Evolutionary conservation across 30 jellyfish, hydroid and myxozoan species (phyloP).

Genomic region (Rhopilema esculentum): DNA sequence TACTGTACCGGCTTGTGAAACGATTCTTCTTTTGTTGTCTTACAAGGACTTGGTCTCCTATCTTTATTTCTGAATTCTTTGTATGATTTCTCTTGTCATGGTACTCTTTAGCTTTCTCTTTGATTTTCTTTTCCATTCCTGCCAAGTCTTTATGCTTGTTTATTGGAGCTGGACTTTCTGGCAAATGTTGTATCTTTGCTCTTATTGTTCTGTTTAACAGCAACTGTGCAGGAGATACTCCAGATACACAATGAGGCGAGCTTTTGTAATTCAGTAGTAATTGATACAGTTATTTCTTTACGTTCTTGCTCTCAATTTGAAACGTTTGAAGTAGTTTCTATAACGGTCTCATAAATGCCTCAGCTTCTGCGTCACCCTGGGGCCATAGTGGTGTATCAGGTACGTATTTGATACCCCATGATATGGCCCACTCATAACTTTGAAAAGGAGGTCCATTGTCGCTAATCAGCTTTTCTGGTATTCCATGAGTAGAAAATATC

Average conservation of each 20-base stretch:
- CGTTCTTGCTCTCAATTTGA: constrained; percentile 28
- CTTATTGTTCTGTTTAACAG: constrained; percentile 14
- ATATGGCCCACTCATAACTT: constrained; percentile 4
- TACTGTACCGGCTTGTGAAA: constrained; percentile 20
- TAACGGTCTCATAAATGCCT: constrained; percentile 23
- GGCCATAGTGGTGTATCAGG: constrained; percentile 32
- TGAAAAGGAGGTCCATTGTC: constrained; percentile 80
- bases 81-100: constrained; percentile 23
- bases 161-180: constrained; percentile 50
- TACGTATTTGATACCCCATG: constrained; percentile 30
- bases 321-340: constrained; percentile 33
- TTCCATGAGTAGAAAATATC: constrained; percentile 41
- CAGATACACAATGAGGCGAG: constrained; percentile 39
- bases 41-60: constrained; percentile 46
- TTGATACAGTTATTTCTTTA: constrained; percentile 35
- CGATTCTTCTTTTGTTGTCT: constrained; percentile 34
- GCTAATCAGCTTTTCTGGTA: constrained; percentile 6
- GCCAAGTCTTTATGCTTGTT: constrained; percentile 2
- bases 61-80: constrained; percentile 11
- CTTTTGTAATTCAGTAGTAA: constrained; percentile 28
- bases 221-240: constrained; percentile 35
- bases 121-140: not conserved
- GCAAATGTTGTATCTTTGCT: constrained; percentile 32
- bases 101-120: constrained; percentile 4
- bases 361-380: constrained; percentile 33